phyloP scores from a whole-genome alignment of 92 coral and sea anemone species.

The Parazoanthus swiftii region DNA sequence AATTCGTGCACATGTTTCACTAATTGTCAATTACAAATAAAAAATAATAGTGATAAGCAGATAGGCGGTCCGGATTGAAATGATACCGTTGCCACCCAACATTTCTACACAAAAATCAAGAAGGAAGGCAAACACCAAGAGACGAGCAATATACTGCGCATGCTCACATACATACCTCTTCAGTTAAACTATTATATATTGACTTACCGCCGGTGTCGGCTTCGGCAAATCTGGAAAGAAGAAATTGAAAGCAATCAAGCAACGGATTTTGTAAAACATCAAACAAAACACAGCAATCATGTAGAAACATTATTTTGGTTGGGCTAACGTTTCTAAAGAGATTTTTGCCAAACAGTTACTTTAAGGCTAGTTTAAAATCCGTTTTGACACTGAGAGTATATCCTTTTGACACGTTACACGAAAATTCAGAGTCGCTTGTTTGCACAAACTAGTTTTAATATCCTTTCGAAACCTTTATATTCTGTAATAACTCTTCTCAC shows the following conservation, averaged over 20 bases:
- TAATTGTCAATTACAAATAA: no score
- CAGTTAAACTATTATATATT: neutral
- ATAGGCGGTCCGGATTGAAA: neutral
- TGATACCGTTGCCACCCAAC: neutral
- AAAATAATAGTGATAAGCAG: neutral
- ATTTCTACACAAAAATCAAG: neutral
- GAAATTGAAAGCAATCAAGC: neutral
- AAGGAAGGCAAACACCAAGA: neutral
- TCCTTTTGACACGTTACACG: no score
- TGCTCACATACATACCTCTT: no score
- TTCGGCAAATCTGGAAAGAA: neutral
- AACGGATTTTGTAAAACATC: neutral
- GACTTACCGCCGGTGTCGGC: conserved; percentile 10
- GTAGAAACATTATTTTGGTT: neutral
- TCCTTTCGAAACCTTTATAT: no score
- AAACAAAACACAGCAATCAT: no score
- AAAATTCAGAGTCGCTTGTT: neutral
- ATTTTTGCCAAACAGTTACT: no score
- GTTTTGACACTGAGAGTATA: neutral
- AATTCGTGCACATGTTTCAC: no score
- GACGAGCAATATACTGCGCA: no score
- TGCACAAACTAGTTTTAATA: neutral
- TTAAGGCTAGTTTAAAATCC: neutral
- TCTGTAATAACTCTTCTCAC: no score
- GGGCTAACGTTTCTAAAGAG: neutral